A percentile compares a stretch with the other conserved stretches of the same genome.
phyloP scores from a whole-genome alignment of 1,140 invertebrate genomes.

The Trichogramma pretiosum region DNA sequence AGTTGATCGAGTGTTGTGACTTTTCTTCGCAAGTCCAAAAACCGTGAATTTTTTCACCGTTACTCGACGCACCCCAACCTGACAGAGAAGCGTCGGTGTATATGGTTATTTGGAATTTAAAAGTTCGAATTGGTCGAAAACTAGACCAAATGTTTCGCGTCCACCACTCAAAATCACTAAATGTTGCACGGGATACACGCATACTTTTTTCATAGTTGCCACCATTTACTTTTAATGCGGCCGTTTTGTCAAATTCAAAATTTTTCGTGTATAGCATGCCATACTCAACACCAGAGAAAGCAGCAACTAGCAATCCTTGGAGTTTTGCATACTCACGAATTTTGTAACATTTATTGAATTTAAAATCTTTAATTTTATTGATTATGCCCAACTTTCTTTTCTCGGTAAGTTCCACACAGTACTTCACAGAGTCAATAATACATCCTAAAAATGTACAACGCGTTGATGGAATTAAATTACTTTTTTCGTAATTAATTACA shows the following conservation, averaged over 20 bases:
- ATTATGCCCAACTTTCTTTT: too few relatives aligned
- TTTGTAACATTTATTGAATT: constrained; percentile 4
- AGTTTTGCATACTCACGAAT: not conserved
- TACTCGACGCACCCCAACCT: constrained; percentile 6
- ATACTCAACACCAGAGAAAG: not conserved
- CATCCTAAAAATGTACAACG: constrained; percentile 22
- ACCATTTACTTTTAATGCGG: not conserved
- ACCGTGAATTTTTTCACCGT: constrained; percentile 6
- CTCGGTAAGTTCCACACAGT: too few relatives aligned
- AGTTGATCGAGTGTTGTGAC: constrained; percentile 12
- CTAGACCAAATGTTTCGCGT: not conserved
- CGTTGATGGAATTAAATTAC: constrained; percentile 13
- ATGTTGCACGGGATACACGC: not conserved
- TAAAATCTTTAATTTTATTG: not conserved
- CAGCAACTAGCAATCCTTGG: not conserved
- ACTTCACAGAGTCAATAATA: constrained; percentile 15
- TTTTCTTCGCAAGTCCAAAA: constrained; percentile 7
- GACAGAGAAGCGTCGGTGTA: constrained; percentile 15
- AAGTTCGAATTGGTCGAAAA: not conserved
- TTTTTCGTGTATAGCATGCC: not conserved
- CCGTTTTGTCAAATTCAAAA: not conserved
- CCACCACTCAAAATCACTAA: constrained; percentile 11
- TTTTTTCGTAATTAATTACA: constrained; percentile 19
- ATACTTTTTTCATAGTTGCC: constrained; percentile 1
- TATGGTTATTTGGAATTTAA: constrained; percentile 8